phyloP scores from a whole-genome alignment of 1,140 invertebrate genomes.

The Euglossa dilemma region DNA sequence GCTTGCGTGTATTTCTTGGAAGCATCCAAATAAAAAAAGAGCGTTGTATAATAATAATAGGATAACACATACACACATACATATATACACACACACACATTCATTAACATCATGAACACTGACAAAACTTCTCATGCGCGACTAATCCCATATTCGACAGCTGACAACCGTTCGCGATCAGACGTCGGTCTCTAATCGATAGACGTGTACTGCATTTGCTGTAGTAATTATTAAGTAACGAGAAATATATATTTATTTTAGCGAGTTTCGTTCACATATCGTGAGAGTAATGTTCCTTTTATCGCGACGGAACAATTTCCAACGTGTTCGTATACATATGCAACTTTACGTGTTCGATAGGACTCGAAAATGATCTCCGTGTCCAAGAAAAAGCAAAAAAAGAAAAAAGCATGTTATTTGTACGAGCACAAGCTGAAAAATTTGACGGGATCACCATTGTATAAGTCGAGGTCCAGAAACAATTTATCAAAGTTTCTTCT shows the following conservation, averaged over 20 bases:
- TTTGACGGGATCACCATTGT: background rate
- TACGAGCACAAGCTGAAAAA: background rate
- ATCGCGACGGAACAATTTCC: background rate
- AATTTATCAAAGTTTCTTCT: slow-evolving; percentile 6
- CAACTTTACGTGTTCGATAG: too few species aligned
- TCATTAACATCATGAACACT: background rate
- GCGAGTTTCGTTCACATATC: slow-evolving; percentile 29
- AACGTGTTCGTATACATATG: background rate
- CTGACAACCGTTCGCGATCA: slow-evolving; percentile 11
- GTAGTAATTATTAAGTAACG: slow-evolving; percentile 38
- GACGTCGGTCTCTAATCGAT: slow-evolving; percentile 14
- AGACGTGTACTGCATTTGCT: slow-evolving; percentile 6
- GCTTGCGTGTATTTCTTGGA: slow-evolving; percentile 15
- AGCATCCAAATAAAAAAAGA: background rate
- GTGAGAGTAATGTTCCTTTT: slow-evolving; percentile 8
- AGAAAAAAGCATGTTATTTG: background rate
- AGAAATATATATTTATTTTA: slow-evolving; percentile 50
- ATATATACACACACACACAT: background rate
- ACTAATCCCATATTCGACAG: slow-evolving; percentile 17
- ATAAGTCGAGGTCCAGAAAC: slow-evolving; percentile 2
- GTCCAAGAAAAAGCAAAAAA: background rate
- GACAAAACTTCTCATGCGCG: slow-evolving; percentile 1
- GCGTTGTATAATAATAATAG: slow-evolving; percentile 14
- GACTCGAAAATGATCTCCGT: background rate
- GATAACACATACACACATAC: background rate